Base-by-base conservation (phyloP, 2,888 invertebrate genomes). In the Spodoptera picta region DNA sequence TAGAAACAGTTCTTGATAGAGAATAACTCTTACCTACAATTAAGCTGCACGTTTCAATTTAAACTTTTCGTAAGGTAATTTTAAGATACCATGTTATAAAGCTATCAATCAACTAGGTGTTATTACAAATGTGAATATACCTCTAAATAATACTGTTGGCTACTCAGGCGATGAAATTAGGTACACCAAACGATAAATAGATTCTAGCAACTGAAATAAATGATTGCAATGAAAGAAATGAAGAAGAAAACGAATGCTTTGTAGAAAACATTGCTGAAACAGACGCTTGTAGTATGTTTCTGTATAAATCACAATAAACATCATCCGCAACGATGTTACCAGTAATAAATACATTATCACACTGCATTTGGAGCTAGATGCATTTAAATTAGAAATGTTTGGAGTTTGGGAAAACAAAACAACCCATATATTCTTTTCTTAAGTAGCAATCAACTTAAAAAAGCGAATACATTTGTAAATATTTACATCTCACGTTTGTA, bases 301-400 rank as follows among this genome's bases (percentile, higher is more conserved):
- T 36, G 36, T 46, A 67, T 67, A 59, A 65, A 27, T 65, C 42
- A 43, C 10, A 47, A 24, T 27, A 51, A 36, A 49, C 24, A n/a
- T 48, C 42, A 36, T 49, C 31, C 9, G 36, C 58, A 47, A 56
- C 44, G 24, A 50, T 50, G 31, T 50, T 53, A 53, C n/a, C 53
- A 36, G 50, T 51, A 42, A 70, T 70, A 73, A 67, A 70, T 23
- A 51, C 53, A 54, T 73, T 54, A 73, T 50, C 60, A 60, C 10
- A 51, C 46, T 70, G 68, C 68, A 70, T 70, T 70, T 57, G 5
- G 46, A 50, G 42, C 31, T 53, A 12, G 19, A 60, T 53, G 60
- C 60, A 60, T 73, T 65, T 47, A 54, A 51, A 54, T 47, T 23
- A 58, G 44, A 47, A 66, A 60, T 47, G 23, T 51, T 44, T 54